Conservation (phyloP, 1,140 invertebrate species). For the Hypothenemus hampei region DNA sequence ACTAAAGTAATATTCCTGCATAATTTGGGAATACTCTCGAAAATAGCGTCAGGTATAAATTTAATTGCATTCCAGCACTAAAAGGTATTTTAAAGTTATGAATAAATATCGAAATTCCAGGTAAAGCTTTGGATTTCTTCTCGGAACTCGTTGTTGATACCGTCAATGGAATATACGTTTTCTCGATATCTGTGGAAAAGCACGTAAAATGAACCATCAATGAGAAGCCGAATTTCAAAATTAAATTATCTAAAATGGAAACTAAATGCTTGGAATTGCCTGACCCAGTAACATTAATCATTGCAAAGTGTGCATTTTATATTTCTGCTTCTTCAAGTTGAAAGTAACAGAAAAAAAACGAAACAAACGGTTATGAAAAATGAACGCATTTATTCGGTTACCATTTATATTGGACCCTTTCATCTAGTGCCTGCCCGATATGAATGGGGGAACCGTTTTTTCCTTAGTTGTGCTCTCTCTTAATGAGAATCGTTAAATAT, state of each 20-base stretch:
- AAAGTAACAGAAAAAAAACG: slow-evolving; percentile 2
- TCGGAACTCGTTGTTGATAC: no score
- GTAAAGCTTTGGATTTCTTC: background rate
- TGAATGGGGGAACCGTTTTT: background rate
- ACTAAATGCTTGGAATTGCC: background rate
- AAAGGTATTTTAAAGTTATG: no score
- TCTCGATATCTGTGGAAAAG: no score
- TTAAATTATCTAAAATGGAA: background rate
- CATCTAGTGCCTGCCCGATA: background rate
- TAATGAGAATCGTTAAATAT: background rate
- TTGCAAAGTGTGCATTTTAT: slow-evolving; percentile 13
- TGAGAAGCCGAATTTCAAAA: background rate
- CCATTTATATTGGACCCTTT: slow-evolving; percentile 5
- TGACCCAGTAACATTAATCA: background rate
- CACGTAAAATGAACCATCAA: background rate
- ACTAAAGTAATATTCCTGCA: no score
- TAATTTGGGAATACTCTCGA: no score
- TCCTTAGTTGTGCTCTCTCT: no score
- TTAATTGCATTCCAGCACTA: no score
- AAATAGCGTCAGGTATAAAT: no score
- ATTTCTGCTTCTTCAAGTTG: slow-evolving; percentile 13
- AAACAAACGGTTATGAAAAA: slow-evolving; percentile 7
- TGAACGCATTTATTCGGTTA: slow-evolving; percentile 6
- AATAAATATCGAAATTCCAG: no score
- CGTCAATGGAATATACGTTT: no score